Base-by-base conservation (phyloP, 1,140 invertebrate genomes). In the Orchesella cincta region DNA sequence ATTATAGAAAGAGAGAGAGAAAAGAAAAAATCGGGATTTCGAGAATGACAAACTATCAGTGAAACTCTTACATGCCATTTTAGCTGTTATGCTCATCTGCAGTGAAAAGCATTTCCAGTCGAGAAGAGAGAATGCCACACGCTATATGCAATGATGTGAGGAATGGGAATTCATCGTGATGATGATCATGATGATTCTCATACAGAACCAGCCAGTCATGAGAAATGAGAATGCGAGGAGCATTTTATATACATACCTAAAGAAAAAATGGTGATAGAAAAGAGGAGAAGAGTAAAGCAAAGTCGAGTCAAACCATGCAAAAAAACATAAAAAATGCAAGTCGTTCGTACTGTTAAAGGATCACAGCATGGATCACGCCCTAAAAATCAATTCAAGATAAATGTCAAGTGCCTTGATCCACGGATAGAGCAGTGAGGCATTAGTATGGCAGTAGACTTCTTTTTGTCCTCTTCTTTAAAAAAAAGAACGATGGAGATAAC, bases 381-480 rank as follows among this genome's bases (percentile, higher is more conserved):
- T 57, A 57, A 57, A 57, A 57, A 57, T 57, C 52, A 57, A 57
- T 57, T 57, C 52, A 57, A 57, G 52, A 57, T 57, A 57, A 57
- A 57, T 57, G 52, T 57, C 52, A 57, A 57, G 52, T 57, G 52
- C 52, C 52, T 57, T 57, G 52, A 57, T 57, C 23, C 52, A 18
- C 52, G 12, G 52, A 57, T 57, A 26, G 23, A 57, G 23, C 52
- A 57, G 39, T 46, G 20, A 12, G 20, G 39, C 20, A 46, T 20
- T 12, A 46, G 39, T 46, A 12, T n/a, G n/a, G n/a, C n/a, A n/a
- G n/a, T 20, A 18, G 23, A 23, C 23, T n/a, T 57, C 52, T 57
- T 46, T 20, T 46, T 20, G 39, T 12, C 20, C 52, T 57, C 52
- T 57, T 23, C 52, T 57, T 3, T 57, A n/a, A n/a, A n/a, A n/a